Evolutionary conservation across 1,140 invertebrate species (phyloP).

Genomic region (Eumeta japonica): DNA sequence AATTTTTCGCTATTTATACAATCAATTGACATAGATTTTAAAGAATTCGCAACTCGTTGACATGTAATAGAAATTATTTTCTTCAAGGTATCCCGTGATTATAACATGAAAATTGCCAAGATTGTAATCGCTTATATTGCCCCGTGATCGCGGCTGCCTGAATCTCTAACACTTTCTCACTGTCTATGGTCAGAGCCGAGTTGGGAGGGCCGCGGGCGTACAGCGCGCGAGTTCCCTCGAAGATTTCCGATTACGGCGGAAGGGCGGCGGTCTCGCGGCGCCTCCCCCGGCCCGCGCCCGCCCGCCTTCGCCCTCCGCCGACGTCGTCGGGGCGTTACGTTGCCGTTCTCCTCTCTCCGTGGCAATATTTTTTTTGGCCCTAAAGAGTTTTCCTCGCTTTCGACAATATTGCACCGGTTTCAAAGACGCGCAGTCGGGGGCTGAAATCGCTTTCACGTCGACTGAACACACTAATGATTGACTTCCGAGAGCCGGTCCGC

Average conservation of each 20-base stretch:
- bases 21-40: no score
- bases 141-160: no score
- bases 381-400: constrained; percentile 51
- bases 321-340: constrained; percentile 38
- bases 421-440: constrained; percentile 42
- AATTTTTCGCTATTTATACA: no score
- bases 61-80: no score
- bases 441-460: constrained; percentile 53
- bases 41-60: no score
- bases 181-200: no score
- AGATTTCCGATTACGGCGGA: constrained; percentile 14
- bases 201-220: no score
- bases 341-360: constrained; percentile 41
- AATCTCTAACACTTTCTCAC: no score
- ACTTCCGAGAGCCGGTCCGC: constrained; percentile 34
- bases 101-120: no score
- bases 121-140: no score
- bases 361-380: constrained; percentile 35
- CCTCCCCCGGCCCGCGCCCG: constrained; percentile 23
- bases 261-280: constrained; percentile 22
- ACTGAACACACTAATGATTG: constrained; percentile 55
- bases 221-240: not conserved
- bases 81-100: no score
- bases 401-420: constrained; percentile 52
- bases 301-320: constrained; percentile 31